phyloP scores from a whole-genome alignment of 2,797 vertebrate species.

The Aldrovandia affinis region DNA sequence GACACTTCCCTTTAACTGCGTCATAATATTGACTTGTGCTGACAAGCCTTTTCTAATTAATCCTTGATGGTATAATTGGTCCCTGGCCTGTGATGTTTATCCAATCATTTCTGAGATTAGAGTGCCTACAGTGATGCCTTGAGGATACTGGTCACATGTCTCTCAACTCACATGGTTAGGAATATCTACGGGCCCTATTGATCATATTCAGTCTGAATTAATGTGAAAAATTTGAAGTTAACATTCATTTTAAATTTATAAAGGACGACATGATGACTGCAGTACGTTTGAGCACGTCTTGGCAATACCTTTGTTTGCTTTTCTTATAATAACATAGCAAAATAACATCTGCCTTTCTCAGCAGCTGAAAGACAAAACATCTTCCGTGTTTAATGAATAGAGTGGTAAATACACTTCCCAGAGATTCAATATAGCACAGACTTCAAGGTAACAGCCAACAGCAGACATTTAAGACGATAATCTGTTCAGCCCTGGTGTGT shows the following conservation, averaged over 20 bases:
- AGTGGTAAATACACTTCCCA: background rate
- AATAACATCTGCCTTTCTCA: background rate
- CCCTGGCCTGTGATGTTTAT: too few species aligned
- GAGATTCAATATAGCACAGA: constrained; percentile 7
- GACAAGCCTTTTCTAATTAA: too few species aligned
- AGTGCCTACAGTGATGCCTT: too few species aligned
- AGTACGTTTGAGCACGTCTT: background rate
- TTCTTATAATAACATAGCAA: background rate
- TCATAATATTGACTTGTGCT: too few species aligned
- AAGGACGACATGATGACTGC: background rate
- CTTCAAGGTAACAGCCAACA: constrained; percentile 16
- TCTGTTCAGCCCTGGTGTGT: background rate
- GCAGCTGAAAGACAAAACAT: background rate
- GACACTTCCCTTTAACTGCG: too few species aligned
- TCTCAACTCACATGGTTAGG: too few species aligned
- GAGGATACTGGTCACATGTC: too few species aligned
- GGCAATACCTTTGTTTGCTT: background rate
- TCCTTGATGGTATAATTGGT: too few species aligned
- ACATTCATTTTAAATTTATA: background rate
- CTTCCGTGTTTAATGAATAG: constrained; percentile 5
- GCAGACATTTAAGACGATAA: constrained; percentile 11
- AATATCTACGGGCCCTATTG: too few species aligned
- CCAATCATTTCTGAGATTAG: too few species aligned
- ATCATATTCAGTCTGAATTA: background rate
- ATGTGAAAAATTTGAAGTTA: background rate